These are phyloP conservation scores for Xestia rhomboidea DNA, from an alignment of 2,888 invertebrate genomes.

Conservation along the genomic window DNA sequence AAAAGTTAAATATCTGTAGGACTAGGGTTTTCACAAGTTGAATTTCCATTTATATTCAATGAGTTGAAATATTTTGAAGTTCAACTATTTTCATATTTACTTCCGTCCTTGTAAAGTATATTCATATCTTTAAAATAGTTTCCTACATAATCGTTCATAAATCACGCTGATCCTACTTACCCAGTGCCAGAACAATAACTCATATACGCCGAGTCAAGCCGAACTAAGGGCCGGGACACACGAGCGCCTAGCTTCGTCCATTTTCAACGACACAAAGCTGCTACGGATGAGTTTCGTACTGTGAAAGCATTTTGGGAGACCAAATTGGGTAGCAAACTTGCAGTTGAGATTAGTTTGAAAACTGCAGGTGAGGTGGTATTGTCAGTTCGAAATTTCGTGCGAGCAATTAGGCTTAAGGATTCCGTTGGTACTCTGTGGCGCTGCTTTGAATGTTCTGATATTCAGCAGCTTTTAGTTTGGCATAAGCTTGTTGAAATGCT, in stretches of 20 bases:
- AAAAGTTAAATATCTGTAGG: no score
- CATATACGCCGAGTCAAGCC: slow-evolving; percentile 67
- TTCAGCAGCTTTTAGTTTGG: neutral
- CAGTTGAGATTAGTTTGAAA: slow-evolving; percentile 38
- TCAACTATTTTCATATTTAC: neutral
- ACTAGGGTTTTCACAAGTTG: no score
- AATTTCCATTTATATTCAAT: no score
- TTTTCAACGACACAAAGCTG: slow-evolving; percentile 30
- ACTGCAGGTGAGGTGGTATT: slow-evolving; percentile 26
- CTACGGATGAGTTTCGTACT: slow-evolving; percentile 1
- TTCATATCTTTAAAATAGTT: slow-evolving; percentile 40
- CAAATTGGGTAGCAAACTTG: slow-evolving; percentile 42
- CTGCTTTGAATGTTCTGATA: neutral
- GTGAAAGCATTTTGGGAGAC: slow-evolving; percentile 16
- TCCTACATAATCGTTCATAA: slow-evolving; percentile 64
- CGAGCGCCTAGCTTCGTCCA: slow-evolving; percentile 17
- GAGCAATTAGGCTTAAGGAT: slow-evolving; percentile 11
- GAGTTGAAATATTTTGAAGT: no score
- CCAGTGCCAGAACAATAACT: slow-evolving; percentile 79
- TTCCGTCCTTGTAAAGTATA: slow-evolving; percentile 3
- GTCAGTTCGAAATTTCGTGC: slow-evolving; percentile 29
- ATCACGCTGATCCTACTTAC: slow-evolving; percentile 79
- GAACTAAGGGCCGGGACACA: slow-evolving; percentile 49
- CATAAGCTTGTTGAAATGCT: neutral
- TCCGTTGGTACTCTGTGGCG: neutral